Percentiles rank a stretch among this genome's conserved stretches.
Conservation (phyloP, 2,113 vertebrate genomes). For the Chelonoidis abingdonii region DNA sequence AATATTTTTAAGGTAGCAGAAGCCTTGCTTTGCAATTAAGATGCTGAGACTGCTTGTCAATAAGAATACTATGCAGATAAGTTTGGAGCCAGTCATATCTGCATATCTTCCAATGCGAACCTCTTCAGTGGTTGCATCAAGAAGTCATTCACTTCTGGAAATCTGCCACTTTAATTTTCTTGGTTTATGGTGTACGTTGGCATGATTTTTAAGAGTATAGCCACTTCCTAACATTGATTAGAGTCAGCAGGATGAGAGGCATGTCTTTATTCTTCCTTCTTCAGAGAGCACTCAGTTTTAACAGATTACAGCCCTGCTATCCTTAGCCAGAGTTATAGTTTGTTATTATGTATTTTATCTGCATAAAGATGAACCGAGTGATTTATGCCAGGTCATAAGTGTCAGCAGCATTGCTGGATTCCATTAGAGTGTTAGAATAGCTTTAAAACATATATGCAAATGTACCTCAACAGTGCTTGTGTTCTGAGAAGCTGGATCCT, state of each 20-base stretch:
- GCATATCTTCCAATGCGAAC: accelerated
- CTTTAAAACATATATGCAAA: background rate
- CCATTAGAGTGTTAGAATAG: accelerated
- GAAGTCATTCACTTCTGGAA: background rate
- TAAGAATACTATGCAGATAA: background rate
- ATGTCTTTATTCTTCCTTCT: constrained; percentile 40
- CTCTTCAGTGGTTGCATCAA: background rate
- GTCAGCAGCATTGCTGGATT: constrained; percentile 50
- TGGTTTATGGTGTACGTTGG: background rate
- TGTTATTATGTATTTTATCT: constrained; percentile 41
- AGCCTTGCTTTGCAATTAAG: constrained; percentile 42
- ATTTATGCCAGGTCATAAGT: constrained; percentile 40
- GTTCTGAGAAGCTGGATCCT: accelerated
- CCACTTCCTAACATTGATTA: background rate
- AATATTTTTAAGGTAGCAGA: constrained; percentile 50
- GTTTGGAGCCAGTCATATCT: background rate
- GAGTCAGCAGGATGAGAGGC: constrained; percentile 18
- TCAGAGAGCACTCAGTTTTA: constrained; percentile 34
- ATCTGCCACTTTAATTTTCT: accelerated
- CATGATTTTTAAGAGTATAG: background rate
- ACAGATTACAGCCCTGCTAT: background rate
- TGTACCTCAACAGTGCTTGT: accelerated
- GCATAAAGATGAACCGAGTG: constrained; percentile 38
- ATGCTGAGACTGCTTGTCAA: background rate
- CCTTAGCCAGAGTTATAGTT: constrained; percentile 28